Evolutionary conservation across 1,140 invertebrate genomes (phyloP).

Genomic region (Hyposmocoma kahamanoa): DNA sequence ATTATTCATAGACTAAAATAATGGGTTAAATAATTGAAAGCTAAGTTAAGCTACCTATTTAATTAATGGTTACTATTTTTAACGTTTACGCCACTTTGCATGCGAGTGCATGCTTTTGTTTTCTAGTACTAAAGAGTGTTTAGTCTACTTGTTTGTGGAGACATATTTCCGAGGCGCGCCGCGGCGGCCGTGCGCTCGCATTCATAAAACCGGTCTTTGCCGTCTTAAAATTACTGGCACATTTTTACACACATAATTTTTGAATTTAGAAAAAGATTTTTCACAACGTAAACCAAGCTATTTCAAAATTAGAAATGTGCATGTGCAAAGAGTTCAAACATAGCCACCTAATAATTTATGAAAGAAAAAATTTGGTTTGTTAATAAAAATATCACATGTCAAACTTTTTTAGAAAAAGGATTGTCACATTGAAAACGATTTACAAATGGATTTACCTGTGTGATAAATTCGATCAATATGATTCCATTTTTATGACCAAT

Average conservation of each 20-base stretch:
- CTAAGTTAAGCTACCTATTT: neutral
- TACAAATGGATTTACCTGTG: no score
- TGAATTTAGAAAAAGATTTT: no score
- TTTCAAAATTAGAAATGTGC: no score
- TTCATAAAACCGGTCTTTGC: constrained; percentile 58
- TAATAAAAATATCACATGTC: no score
- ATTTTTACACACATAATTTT: neutral
- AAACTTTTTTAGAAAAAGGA: no score
- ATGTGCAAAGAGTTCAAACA: no score
- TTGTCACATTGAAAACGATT: no score
- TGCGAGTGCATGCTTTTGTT: constrained; percentile 38
- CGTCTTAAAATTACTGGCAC: constrained; percentile 54
- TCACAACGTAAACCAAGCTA: no score
- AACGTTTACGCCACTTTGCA: constrained; percentile 18
- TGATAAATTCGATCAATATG: neutral
- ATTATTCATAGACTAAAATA: constrained; percentile 26
- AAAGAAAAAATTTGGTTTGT: no score
- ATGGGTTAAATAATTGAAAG: constrained; percentile 23
- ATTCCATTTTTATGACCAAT: constrained; percentile 37
- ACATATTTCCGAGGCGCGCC: constrained; percentile 53
- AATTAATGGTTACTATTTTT: neutral
- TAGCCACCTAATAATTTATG: no score
- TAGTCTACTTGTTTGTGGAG: constrained; percentile 50
- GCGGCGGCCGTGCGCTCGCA: constrained; percentile 60
- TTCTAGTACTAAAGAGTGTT: constrained; percentile 39